Evolutionary conservation across 2,888 invertebrate genomes (phyloP).

Genomic region (Hirtodrosophila alboralis): DNA sequence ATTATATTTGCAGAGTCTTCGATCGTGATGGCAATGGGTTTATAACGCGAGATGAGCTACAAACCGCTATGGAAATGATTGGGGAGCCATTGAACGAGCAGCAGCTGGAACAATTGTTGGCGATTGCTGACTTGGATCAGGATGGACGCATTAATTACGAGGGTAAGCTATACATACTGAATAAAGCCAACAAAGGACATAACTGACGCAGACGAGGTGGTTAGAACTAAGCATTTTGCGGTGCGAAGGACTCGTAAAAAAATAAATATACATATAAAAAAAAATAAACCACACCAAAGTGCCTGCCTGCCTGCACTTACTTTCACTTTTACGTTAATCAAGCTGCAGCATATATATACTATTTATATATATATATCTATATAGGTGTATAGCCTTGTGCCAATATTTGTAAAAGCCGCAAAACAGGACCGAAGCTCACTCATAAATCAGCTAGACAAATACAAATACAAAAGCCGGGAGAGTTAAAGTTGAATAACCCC

Average conservation of each 20-base stretch:
- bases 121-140: constrained; percentile 90
- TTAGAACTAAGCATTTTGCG: not conserved
- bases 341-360: constrained; percentile 55
- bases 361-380: too few relatives aligned
- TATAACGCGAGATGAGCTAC: constrained; percentile 92
- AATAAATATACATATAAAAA: too few relatives aligned
- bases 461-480: constrained; percentile 29
- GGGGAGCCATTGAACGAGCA: constrained; percentile 91
- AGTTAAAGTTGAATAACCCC: constrained; percentile 60
- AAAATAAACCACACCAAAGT: constrained; percentile 25
- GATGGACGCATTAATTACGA: constrained; percentile 93
- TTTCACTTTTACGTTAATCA: constrained; percentile 59
- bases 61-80: constrained; percentile 92
- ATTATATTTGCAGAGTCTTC: constrained; percentile 88
- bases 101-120: constrained; percentile 90
- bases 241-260: constrained; percentile 45
- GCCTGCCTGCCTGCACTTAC: constrained; percentile 5
- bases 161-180: constrained; percentile 87
- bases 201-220: constrained; percentile 29
- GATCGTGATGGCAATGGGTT: constrained; percentile 96
- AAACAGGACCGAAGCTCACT: constrained; percentile 34
- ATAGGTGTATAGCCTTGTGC: constrained; percentile 44
- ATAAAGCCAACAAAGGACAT: constrained; percentile 39
- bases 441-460: constrained; percentile 75
- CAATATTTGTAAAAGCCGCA: constrained; percentile 63